Percentiles rank a stretch among this genome's conserved stretches.
phyloP scores from a whole-genome alignment of 2,797 vertebrate species.

The Pterois miles region DNA sequence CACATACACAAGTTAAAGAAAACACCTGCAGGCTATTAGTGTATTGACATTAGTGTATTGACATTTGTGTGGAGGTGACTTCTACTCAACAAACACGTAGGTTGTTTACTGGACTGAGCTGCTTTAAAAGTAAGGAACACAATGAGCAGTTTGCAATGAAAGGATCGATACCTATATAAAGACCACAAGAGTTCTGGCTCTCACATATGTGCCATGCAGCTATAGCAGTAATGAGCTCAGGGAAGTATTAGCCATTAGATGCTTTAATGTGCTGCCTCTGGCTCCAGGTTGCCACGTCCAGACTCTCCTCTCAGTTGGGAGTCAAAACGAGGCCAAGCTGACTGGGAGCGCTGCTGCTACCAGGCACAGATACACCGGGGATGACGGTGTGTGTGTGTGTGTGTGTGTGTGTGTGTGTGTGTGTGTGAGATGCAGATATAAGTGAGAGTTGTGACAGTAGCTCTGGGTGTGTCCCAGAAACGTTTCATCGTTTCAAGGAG shows the following conservation, averaged over 20 bases:
- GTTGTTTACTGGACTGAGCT: background rate
- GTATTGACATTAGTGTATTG: background rate
- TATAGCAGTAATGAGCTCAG: conserved; percentile 27
- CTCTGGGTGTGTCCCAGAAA: conserved; percentile 56
- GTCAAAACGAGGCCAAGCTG: conserved; percentile 59
- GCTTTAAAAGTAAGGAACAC: background rate
- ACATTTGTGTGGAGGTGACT: background rate
- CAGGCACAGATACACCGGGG: background rate
- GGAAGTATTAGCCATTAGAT: conserved; percentile 46
- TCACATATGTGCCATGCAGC: background rate
- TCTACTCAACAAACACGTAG: background rate
- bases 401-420: background rate
- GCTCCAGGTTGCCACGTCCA: conserved; percentile 30
- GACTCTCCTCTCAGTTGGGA: conserved; percentile 10
- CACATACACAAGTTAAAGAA: background rate
- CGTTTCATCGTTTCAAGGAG: conserved; percentile 18
- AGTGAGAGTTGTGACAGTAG: conserved; percentile 2
- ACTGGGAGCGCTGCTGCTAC: conserved; percentile 19
- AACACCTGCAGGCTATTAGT: too few species aligned
- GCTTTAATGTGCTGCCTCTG: conserved; percentile 48
- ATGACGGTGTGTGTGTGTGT: background rate
- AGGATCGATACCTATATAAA: conserved; percentile 20
- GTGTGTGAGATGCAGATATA: background rate
- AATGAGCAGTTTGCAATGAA: background rate
- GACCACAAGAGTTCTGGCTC: background rate